Conservation (phyloP, 2,888 invertebrate genomes). For the Sclerodermus sp. region DNA sequence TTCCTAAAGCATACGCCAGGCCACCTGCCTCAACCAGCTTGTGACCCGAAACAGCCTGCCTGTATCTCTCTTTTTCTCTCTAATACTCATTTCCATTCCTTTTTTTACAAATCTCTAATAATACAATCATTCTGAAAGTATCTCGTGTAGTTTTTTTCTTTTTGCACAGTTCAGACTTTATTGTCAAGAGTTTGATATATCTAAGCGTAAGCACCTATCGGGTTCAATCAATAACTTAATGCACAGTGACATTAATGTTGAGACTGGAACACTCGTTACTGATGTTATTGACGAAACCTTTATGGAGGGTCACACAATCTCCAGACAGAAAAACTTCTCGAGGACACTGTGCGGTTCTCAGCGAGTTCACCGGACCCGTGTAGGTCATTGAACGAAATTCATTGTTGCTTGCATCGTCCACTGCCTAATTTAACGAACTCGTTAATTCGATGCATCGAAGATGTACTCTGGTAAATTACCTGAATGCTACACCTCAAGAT, state of each 20-base stretch:
- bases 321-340: conserved; percentile 45
- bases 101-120: too few relatives aligned
- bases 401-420: conserved; percentile 43
- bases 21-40: conserved; percentile 90
- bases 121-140: conserved; percentile 33
- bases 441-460: background rate
- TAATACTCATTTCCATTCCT: conserved; percentile 32
- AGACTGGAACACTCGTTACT: conserved; percentile 42
- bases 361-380: conserved; percentile 49
- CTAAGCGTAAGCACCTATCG: background rate
- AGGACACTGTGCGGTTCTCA: conserved; percentile 48
- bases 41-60: conserved; percentile 51
- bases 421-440: conserved; percentile 30
- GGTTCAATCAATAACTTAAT: conserved; percentile 26
- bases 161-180: too few relatives aligned
- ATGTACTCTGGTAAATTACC: conserved; percentile 30
- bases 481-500: conserved; percentile 48
- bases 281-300: conserved; percentile 46
- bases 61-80: conserved; percentile 37
- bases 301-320: conserved; percentile 49
- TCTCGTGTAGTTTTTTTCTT: conserved; percentile 5
- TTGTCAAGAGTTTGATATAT: too few relatives aligned
- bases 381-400: conserved; percentile 48
- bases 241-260: conserved; percentile 47
- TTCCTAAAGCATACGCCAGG: conserved; percentile 91